These are phyloP conservation scores for Coleophora deauratella DNA, from an alignment of 2,888 invertebrate species.

Conservation along the genomic window DNA sequence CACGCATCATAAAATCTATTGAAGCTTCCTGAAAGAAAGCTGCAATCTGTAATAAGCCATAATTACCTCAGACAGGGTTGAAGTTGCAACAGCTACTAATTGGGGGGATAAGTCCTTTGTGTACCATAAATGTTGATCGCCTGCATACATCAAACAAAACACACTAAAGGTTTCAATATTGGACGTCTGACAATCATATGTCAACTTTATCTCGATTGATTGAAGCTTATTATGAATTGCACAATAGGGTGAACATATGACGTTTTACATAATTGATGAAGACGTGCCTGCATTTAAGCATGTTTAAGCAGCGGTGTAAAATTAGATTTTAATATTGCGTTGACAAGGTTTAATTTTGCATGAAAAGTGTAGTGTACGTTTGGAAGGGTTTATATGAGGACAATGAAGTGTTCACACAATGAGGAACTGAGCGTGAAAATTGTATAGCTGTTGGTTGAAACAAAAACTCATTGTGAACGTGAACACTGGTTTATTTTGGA, in stretches of 20 bases:
- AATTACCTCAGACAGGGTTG: not conserved
- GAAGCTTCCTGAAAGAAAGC: not conserved
- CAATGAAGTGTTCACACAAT: constrained; percentile 42
- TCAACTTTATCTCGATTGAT: constrained; percentile 22
- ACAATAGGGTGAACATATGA: constrained; percentile 24
- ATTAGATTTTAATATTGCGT: constrained; percentile 10
- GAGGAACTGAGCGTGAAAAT: constrained; percentile 41
- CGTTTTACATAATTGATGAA: constrained; percentile 26
- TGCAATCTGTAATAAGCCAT: not conserved
- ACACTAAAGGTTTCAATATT: constrained; percentile 16
- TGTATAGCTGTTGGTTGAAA: constrained; percentile 18
- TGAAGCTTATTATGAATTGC: constrained; percentile 30
- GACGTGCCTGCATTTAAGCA: constrained; percentile 40
- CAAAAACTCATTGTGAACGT: too few relatives aligned
- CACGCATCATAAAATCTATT: constrained; percentile 38
- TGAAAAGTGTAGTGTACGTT: constrained; percentile 19
- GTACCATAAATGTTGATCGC: not conserved
- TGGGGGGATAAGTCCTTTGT: too few relatives aligned
- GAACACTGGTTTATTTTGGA: too few relatives aligned
- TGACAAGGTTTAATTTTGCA: constrained; percentile 21
- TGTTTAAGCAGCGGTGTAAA: constrained; percentile 11
- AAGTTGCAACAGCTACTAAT: too few relatives aligned
- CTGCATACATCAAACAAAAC: not conserved
- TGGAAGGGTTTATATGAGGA: constrained; percentile 20
- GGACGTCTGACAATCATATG: constrained; percentile 21